Conservation (phyloP, 37 sponge, comb jelly and placozoan genomes). For the Crambe crambe region DNA sequence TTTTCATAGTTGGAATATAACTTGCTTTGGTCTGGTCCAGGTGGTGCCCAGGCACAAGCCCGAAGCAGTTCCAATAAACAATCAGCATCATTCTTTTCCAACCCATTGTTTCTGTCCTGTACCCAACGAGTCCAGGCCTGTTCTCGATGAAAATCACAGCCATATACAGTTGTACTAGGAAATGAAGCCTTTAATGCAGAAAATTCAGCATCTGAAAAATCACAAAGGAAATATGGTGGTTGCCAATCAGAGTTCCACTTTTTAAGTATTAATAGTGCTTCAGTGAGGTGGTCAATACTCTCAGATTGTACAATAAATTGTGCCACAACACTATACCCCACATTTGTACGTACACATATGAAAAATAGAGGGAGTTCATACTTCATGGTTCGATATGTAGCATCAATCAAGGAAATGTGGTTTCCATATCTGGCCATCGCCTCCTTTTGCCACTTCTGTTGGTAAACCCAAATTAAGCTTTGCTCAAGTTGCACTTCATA, state of each 20-base stretch:
- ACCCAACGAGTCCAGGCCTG: constrained; percentile 56
- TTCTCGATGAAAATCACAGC: constrained; percentile 63
- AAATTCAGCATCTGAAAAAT: constrained; percentile 55
- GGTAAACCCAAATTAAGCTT: too few relatives aligned
- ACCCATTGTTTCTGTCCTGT: background rate
- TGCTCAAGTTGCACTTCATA: too few relatives aligned
- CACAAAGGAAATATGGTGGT: constrained; percentile 34
- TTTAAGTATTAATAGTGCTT: constrained; percentile 48
- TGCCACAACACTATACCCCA: constrained; percentile 50
- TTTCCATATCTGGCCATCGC: constrained; percentile 25
- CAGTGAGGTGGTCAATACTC: constrained; percentile 11
- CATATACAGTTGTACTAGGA: constrained; percentile 19
- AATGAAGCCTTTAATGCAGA: constrained; percentile 18
- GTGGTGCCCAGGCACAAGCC: constrained; percentile 3
- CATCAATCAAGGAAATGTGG: constrained; percentile 37
- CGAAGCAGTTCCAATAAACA: background rate
- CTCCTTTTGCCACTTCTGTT: too few relatives aligned
- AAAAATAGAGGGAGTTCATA: constrained; percentile 58
- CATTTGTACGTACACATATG: constrained; percentile 57
- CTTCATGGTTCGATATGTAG: constrained; percentile 47
- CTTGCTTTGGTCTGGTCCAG: too few relatives aligned
- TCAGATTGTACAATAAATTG: too few relatives aligned
- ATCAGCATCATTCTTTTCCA: background rate
- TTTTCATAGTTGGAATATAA: too few relatives aligned
- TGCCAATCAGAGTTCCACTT: constrained; percentile 44